phyloP scores from a whole-genome alignment of 2,888 invertebrate genomes.

The Acleris cristana region DNA sequence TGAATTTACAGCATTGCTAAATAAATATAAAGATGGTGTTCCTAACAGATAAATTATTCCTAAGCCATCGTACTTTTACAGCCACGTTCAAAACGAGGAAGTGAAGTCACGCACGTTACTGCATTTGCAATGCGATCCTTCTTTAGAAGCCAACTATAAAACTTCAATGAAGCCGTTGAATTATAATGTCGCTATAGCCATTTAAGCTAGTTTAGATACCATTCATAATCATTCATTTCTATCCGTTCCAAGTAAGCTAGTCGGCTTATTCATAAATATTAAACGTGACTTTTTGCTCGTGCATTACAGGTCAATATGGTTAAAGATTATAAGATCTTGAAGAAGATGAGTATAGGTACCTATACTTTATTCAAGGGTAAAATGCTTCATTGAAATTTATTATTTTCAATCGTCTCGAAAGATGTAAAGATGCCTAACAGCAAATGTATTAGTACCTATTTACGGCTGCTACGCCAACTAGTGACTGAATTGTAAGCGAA shows the following conservation, averaged over 20 bases:
- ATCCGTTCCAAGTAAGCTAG: constrained; percentile 27
- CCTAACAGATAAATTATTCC: constrained; percentile 29
- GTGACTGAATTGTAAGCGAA: too few species aligned
- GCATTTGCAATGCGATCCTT: constrained; percentile 72
- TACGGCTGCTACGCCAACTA: too few species aligned
- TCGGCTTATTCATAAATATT: constrained; percentile 15
- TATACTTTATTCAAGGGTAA: too few species aligned
- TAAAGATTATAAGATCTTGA: background rate
- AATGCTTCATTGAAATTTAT: too few species aligned
- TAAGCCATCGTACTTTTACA: constrained; percentile 57
- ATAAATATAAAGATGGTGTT: background rate
- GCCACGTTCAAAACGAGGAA: constrained; percentile 67
- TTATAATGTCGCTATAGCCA: constrained; percentile 67
- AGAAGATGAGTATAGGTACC: too few species aligned
- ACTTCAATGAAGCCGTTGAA: constrained; percentile 78
- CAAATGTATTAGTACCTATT: too few species aligned
- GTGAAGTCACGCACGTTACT: constrained; percentile 68
- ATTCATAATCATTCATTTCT: constrained; percentile 59
- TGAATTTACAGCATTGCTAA: background rate
- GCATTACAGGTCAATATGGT: background rate
- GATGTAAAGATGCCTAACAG: too few species aligned
- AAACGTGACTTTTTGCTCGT: constrained; percentile 10
- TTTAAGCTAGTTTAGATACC: constrained; percentile 67
- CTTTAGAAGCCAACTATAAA: constrained; percentile 72
- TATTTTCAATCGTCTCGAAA: too few species aligned